Percentiles rank a stretch among this genome's conserved stretches.
Conservation (phyloP, 1,140 invertebrate genomes). For the Aphidius gifuensis region DNA sequence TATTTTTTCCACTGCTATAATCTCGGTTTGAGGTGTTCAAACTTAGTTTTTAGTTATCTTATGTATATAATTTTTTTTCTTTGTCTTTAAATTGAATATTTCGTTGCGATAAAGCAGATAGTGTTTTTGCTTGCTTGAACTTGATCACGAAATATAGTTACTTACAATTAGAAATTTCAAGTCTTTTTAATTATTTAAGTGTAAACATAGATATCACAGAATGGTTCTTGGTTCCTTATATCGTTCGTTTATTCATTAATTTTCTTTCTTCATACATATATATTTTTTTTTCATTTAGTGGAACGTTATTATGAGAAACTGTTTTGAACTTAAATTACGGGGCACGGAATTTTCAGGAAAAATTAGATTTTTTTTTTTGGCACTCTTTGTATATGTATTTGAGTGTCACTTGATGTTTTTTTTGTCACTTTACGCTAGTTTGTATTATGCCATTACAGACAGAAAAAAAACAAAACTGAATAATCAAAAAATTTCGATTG, state of each 20-base stretch:
- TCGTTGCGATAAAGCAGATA: slow-evolving; percentile 17
- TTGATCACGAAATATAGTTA: slow-evolving; percentile 28
- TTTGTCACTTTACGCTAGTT: no score
- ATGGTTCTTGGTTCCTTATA: slow-evolving; percentile 57
- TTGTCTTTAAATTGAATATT: slow-evolving; percentile 23
- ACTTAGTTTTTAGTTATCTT: slow-evolving; percentile 6
- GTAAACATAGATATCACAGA: slow-evolving; percentile 58
- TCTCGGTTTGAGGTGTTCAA: neutral
- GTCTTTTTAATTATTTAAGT: slow-evolving; percentile 56
- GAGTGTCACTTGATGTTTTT: no score
- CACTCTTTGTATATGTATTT: neutral
- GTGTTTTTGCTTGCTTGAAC: slow-evolving; percentile 18
- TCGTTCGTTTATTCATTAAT: slow-evolving; percentile 40
- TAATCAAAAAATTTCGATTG: no score
- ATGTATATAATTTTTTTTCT: slow-evolving; percentile 11
- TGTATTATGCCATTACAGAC: no score
- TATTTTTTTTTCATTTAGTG: neutral
- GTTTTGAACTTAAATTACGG: no score
- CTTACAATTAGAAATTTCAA: slow-evolving; percentile 54
- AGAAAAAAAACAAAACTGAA: no score
- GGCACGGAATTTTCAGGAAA: no score
- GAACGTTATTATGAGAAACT: no score
- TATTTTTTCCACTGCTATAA: slow-evolving; percentile 27
- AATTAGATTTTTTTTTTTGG: neutral
- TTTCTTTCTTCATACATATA: slow-evolving; percentile 41